Percentiles rank a stretch among this genome's conserved stretches.
These are phyloP conservation scores for Brenthis ino DNA, from an alignment of 2,888 invertebrate genomes.

Conservation along the genomic window DNA sequence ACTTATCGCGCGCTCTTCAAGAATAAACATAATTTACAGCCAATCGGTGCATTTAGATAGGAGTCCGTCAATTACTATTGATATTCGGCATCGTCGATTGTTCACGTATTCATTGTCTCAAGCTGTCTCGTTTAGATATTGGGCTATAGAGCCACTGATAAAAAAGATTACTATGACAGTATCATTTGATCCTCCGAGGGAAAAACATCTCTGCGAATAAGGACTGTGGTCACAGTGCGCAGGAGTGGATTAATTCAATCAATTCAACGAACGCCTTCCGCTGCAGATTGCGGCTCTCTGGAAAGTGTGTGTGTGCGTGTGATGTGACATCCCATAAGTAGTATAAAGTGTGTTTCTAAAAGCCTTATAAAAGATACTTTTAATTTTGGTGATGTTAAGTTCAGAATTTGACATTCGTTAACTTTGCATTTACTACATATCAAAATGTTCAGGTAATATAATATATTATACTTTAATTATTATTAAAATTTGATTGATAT, in stretches of 20 bases:
- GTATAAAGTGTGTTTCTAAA: slow-evolving; percentile 26
- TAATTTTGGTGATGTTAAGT: slow-evolving; percentile 42
- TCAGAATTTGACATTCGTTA: slow-evolving; percentile 41
- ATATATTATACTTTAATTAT: no score
- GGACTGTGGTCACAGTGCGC: slow-evolving; percentile 39
- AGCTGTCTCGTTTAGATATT: slow-evolving; percentile 51
- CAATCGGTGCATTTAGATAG: slow-evolving; percentile 71
- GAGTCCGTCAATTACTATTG: slow-evolving; percentile 51
- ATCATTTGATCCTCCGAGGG: slow-evolving; percentile 64
- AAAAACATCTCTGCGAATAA: slow-evolving; percentile 54
- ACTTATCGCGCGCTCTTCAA: slow-evolving; percentile 56
- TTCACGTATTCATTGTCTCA: slow-evolving; percentile 64
- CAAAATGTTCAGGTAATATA: slow-evolving; percentile 45
- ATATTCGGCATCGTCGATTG: slow-evolving; percentile 60
- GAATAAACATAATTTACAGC: slow-evolving; percentile 63
- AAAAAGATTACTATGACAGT: slow-evolving; percentile 76
- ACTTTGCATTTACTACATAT: slow-evolving; percentile 31
- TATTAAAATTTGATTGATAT: no score
- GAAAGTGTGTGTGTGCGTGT: slow-evolving; percentile 34
- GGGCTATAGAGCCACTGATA: slow-evolving; percentile 64
- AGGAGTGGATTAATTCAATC: slow-evolving; percentile 65
- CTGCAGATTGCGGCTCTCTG: slow-evolving; percentile 58
- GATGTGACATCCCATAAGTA: slow-evolving; percentile 15
- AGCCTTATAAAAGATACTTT: slow-evolving; percentile 30
- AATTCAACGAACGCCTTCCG: slow-evolving; percentile 72